Base-by-base conservation (phyloP, 2,113 vertebrate species). In the Halcyon senegalensis region DNA sequence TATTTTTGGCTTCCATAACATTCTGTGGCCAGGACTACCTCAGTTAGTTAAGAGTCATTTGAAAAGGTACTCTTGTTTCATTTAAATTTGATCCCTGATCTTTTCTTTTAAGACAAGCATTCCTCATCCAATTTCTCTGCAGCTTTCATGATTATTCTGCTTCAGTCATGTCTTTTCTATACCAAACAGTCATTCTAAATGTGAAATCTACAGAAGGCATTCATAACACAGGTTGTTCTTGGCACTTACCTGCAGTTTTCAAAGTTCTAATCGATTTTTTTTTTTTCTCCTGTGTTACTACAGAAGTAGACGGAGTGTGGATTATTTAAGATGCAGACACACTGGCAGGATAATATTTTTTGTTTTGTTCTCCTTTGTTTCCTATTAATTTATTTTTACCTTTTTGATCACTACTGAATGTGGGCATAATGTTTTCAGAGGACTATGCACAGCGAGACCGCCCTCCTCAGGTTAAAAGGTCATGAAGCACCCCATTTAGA, bases 221-320 rank as follows among this genome's bases (percentile, higher is more conserved):
- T 59, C 13, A 46, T 68, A 15, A 1, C 1, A 46, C 1, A 0
- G 1, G 5, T 53, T 59, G 37, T 46, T 30, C 19, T 58, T 62
- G 27, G 13, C 33, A 66, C 7, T 81, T 53, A 41, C 5, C 13
- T 53, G 33, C 10, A 43, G 6, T 81, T 87, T 77, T 69, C 41
- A 39, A 60, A 70, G 17, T 56, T 86, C 25, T 50, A 63, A 13
- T 3, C 2, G 2, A 59, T 48, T 53, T 13, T 64, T 68, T 92
- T 79, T 88, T 84, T 88, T 84, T n/a, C 39, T 46, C 4, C 13
- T 50, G 17, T 59, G 14, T 56, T 51, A 10, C 43, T 56, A 41
- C 4, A 21, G 46, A 83, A 59, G 11, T 15, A 25, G 16, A 11
- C 5, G n/a, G 10, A 68, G 5, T 51, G 11, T 73, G 21, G 19